These are phyloP conservation scores for Pristis pectinata DNA, from an alignment of 2,797 vertebrate species.

Conservation along the genomic window DNA sequence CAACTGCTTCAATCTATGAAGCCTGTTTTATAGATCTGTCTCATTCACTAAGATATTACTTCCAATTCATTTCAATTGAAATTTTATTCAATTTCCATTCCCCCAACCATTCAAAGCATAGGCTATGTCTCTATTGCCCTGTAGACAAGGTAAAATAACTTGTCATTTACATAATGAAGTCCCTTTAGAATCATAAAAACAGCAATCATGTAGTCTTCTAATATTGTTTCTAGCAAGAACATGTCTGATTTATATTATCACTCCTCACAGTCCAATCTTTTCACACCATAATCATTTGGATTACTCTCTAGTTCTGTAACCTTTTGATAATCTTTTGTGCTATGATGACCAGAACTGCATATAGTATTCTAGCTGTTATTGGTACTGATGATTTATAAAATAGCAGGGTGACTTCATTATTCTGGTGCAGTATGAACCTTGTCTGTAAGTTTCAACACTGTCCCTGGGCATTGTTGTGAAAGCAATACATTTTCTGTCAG, in stretches of 20 bases:
- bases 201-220: too few species aligned
- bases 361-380: neutral
- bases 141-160: too few species aligned
- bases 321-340: neutral
- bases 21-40: neutral
- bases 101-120: too few species aligned
- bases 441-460: neutral
- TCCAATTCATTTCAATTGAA: too few species aligned
- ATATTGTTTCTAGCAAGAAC: neutral
- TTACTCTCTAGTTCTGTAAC: neutral
- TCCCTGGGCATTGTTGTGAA: neutral
- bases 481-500: neutral
- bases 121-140: too few species aligned
- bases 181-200: too few species aligned
- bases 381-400: neutral
- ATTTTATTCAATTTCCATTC: too few species aligned
- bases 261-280: neutral
- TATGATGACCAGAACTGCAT: neutral
- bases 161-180: too few species aligned
- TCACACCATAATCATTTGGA: neutral
- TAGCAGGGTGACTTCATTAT: too few species aligned
- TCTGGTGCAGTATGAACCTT: neutral
- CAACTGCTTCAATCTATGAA: neutral
- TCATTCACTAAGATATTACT: neutral
- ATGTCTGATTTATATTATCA: neutral